A percentile compares a stretch with the other conserved stretches of the same genome.
Conservation (phyloP, 2,888 invertebrate genomes). For the Fragum fragum region DNA sequence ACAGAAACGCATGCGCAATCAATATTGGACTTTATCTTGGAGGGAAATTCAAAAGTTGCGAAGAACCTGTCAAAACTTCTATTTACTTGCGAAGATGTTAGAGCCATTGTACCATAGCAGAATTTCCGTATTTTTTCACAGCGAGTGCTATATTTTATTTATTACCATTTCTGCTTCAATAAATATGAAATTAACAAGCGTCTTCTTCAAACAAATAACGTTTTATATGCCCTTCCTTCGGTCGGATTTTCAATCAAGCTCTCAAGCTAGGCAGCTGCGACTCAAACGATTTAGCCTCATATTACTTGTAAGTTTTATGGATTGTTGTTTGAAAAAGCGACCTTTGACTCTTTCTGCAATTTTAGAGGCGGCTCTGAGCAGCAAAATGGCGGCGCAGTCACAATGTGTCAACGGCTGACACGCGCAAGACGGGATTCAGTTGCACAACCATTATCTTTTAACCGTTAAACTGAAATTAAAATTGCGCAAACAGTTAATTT, state of each 20-base stretch:
- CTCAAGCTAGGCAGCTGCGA: constrained; percentile 63
- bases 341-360: constrained; percentile 53
- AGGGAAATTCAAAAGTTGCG: constrained; percentile 64
- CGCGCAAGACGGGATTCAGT: constrained; percentile 53
- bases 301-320: constrained; percentile 63
- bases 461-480: constrained; percentile 70
- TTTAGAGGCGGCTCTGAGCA: constrained; percentile 53
- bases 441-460: constrained; percentile 48
- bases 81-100: background rate
- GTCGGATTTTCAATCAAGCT: constrained; percentile 3
- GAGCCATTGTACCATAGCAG: constrained; percentile 1
- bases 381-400: constrained; percentile 54
- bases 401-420: constrained; percentile 47
- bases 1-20: constrained; percentile 41
- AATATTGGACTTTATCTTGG: constrained; percentile 37
- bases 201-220: constrained; percentile 26
- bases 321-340: constrained; percentile 58
- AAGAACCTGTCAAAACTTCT: constrained; percentile 17
- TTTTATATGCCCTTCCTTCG: constrained; percentile 40
- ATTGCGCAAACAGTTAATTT: constrained; percentile 69
- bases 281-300: constrained; percentile 32
- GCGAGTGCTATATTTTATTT: constrained; percentile 53
- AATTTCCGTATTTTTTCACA: constrained; percentile 25
- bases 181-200: constrained; percentile 54
- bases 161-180: constrained; percentile 45